phyloP scores from a whole-genome alignment of 1,140 invertebrate genomes.

The Cydia fagiglandana region DNA sequence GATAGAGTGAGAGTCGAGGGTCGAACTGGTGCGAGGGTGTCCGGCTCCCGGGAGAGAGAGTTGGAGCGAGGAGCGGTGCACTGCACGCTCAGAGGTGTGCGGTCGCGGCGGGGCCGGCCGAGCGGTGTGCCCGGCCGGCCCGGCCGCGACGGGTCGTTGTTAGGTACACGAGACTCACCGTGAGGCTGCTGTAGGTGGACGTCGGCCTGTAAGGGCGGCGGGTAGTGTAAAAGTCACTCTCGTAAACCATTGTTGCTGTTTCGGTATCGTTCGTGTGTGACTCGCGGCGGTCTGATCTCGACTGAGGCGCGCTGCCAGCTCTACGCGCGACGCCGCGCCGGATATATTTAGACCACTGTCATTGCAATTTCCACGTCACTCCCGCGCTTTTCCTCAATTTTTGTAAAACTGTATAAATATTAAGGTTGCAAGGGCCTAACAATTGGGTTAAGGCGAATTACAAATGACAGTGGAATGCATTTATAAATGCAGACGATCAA shows the following conservation, averaged over 20 bases:
- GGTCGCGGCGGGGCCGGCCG: constrained; percentile 76
- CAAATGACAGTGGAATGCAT: constrained; percentile 45
- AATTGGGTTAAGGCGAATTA: constrained; percentile 74
- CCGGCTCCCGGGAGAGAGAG: constrained; percentile 68
- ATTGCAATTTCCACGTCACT: constrained; percentile 77
- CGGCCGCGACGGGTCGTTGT: constrained; percentile 30
- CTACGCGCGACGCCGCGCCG: constrained; percentile 55
- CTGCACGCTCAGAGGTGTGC: constrained; percentile 57
- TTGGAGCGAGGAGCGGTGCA: constrained; percentile 65
- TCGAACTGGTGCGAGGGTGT: constrained; percentile 69
- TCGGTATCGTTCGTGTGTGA: constrained; percentile 67
- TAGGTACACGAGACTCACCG: constrained; percentile 82
- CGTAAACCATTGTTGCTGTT: constrained; percentile 89
- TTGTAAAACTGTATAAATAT: constrained; percentile 49
- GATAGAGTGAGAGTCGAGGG: constrained; percentile 52
- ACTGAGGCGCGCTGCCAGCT: constrained; percentile 57
- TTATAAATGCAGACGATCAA: not conserved
- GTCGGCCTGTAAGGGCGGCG: constrained; percentile 87
- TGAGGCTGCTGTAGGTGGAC: constrained; percentile 86
- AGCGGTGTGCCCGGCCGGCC: constrained; percentile 80
- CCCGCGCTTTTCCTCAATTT: constrained; percentile 56
- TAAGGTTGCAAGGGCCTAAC: constrained; percentile 48
- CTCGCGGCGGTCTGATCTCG: constrained; percentile 72
- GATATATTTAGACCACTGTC: constrained; percentile 77
- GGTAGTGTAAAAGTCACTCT: constrained; percentile 93